Evolutionary conservation across 1,140 invertebrate species (phyloP).

Genomic region (Whitmania pigra): DNA sequence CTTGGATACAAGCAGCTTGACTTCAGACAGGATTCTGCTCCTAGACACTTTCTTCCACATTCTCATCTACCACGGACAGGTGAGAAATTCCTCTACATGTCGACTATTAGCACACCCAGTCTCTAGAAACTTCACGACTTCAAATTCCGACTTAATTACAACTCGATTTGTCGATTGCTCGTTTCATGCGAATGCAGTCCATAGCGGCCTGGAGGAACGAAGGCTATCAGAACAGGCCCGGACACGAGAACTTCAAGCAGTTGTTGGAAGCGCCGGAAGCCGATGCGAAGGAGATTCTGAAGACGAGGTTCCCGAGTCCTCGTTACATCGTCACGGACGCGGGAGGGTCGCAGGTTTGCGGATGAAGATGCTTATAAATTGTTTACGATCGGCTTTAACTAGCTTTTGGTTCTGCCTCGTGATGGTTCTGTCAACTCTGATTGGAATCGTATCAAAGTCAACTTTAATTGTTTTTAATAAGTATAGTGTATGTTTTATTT

Average conservation of each 20-base stretch:
- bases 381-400: no score
- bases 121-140: background rate
- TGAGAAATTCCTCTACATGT: no score
- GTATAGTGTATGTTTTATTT: no score
- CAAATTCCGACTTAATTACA: background rate
- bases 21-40: constrained; percentile 86
- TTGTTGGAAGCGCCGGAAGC: constrained; percentile 86
- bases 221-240: constrained; percentile 86
- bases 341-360: constrained; percentile 68
- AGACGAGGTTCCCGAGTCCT: constrained; percentile 90
- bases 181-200: constrained; percentile 50
- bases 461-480: background rate
- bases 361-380: no score
- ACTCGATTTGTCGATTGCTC: constrained; percentile 27
- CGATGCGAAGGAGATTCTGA: constrained; percentile 91
- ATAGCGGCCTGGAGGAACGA: constrained; percentile 89
- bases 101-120: background rate
- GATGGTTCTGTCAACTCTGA: no score
- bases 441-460: no score
- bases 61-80: constrained; percentile 96
- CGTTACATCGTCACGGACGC: constrained; percentile 98
- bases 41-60: constrained; percentile 99
- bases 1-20: constrained; percentile 91
- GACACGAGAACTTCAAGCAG: constrained; percentile 94
- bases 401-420: no score